Base-by-base conservation (phyloP, 1,140 invertebrate genomes). In the Pygmarrhopalites habei region DNA sequence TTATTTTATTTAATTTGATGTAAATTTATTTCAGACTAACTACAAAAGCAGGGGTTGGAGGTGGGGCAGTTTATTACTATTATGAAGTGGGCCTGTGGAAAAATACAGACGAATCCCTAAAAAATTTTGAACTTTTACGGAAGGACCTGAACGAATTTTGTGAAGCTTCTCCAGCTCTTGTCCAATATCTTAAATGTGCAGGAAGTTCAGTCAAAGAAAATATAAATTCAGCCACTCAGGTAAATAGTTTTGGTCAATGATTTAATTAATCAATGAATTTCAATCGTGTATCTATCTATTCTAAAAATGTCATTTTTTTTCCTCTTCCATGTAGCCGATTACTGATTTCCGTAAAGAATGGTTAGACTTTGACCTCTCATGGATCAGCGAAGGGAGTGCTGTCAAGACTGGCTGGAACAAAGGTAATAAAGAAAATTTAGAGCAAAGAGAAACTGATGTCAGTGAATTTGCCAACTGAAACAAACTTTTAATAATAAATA, bases 321-420 rank as follows among this genome's bases (percentile, higher is more conserved):
- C n/a, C n/a, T n/a, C n/a, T n/a, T 30, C 17, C 21, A 32, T 64
- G 35, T 35, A 70, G 68, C n/a, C 62, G 2, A 44, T 67, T 1
- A 43, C 59, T 21, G 56, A 65, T 19, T 70, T 70, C 44, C 62
- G 62, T 10, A 52, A 65, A 21, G 63, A 70, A 44, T 70, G 65
- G 65, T 35, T 70, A 14, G 53, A 53, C 32, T 62, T 65, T 44
- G 65, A 67, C 32, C n/a, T 55, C 14, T 46, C 52, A 7, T 53
- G 28, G 5, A 15, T 41, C 19, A 59, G 29, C 19, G 39, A 26
- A 21, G 63, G 66, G 32, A 65, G 68, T 15, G 19, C 65, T 1
- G 19, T 70, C 19, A 67, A 65, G 43, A 59, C 68, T n/a, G 21
- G 47, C 14, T 70, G 68, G 68, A 70, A 70, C 29, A 67, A 62